Percentiles rank a stretch among this genome's conserved stretches.
phyloP scores from a whole-genome alignment of 2,113 vertebrate genomes.

The Dinomys branickii region DNA sequence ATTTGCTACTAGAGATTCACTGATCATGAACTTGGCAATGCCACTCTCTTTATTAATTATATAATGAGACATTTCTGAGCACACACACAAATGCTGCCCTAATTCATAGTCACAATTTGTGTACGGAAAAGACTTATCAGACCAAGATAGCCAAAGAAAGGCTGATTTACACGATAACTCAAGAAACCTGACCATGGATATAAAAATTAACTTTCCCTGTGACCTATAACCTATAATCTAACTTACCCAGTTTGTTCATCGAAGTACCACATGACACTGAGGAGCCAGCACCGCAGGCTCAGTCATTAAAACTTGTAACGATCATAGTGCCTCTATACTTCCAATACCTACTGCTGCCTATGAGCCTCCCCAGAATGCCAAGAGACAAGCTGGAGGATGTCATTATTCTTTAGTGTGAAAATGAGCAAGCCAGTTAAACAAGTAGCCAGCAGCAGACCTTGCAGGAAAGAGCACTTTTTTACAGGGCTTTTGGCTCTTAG shows the following conservation, averaged over 20 bases:
- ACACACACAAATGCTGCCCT: background rate
- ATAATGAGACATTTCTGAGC: background rate
- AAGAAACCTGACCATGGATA: conserved; percentile 13
- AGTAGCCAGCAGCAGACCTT: background rate
- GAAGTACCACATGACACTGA: background rate
- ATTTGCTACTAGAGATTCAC: background rate
- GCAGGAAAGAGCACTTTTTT: background rate
- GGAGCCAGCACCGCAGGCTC: background rate
- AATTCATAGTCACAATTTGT: background rate
- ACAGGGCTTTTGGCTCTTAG: background rate
- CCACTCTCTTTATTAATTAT: conserved; percentile 19
- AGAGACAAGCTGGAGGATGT: background rate
- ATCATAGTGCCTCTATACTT: background rate
- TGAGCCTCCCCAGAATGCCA: background rate
- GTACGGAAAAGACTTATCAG: background rate
- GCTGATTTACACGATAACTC: background rate
- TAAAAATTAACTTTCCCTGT: background rate
- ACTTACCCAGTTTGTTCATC: background rate
- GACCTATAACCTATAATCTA: background rate
- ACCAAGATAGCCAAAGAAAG: background rate
- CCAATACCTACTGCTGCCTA: background rate
- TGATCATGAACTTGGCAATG: background rate
- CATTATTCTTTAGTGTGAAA: background rate
- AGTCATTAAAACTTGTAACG: background rate
- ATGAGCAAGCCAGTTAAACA: background rate